Percentiles rank a stretch among this genome's conserved stretches.
phyloP scores from a whole-genome alignment of 2,888 invertebrate species.

The Andrena haemorrhoa region DNA sequence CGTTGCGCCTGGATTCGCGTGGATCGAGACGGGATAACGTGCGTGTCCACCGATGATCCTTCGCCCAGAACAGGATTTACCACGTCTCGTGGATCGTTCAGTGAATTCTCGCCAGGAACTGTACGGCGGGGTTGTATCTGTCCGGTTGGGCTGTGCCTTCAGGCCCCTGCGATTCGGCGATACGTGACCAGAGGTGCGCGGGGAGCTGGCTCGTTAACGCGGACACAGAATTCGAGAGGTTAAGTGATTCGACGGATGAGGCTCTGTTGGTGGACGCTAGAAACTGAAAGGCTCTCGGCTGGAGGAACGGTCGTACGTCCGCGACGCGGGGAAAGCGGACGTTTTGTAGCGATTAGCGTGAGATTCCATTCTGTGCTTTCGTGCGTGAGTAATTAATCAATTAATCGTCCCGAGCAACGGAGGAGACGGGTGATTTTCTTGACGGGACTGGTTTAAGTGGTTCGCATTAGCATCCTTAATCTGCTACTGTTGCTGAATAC shows the following conservation, averaged over 20 bases:
- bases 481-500: constrained; percentile 48
- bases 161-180: constrained; percentile 2
- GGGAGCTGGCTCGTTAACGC: constrained; percentile 17
- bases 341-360: constrained; percentile 21
- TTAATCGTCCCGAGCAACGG: constrained; percentile 36
- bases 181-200: not conserved
- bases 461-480: constrained; percentile 46
- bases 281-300: constrained; percentile 32
- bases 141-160: not conserved
- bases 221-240: constrained; percentile 25
- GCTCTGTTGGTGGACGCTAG: constrained; percentile 4
- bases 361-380: not conserved
- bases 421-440: constrained; percentile 27
- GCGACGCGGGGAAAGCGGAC: constrained; percentile 25
- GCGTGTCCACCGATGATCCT: constrained; percentile 6
- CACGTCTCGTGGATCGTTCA: not conserved
- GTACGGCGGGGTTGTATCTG: constrained; percentile 1
- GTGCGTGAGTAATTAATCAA: constrained; percentile 48
- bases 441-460: constrained; percentile 51
- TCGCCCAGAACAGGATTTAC: constrained; percentile 11
- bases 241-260: constrained; percentile 23
- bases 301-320: constrained; percentile 18
- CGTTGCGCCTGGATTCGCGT: constrained; percentile 1
- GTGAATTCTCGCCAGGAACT: constrained; percentile 3
- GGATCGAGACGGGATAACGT: not conserved